Percentiles rank a stretch among this genome's conserved stretches.
Conservation (phyloP, 2,888 invertebrate genomes). For the Bombylius discolor region DNA sequence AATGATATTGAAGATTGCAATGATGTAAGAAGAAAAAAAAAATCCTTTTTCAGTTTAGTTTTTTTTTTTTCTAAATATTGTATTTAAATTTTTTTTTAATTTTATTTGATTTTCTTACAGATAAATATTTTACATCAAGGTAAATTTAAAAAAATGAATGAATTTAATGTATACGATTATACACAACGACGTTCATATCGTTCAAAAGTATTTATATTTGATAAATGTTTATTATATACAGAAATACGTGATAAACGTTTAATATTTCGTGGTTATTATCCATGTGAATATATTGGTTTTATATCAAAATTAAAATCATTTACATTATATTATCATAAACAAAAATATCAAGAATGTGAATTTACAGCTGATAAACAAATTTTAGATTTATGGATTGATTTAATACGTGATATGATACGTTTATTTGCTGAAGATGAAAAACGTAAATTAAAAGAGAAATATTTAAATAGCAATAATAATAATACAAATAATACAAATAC, state of each 20-base stretch:
- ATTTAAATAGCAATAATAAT: slow-evolving; percentile 15
- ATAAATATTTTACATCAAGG: slow-evolving; percentile 34
- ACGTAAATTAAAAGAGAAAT: slow-evolving; percentile 27
- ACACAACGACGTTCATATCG: slow-evolving; percentile 28
- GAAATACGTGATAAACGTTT: slow-evolving; percentile 32
- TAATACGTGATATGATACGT: slow-evolving; percentile 31
- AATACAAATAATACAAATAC: background rate
- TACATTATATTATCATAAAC: slow-evolving; percentile 30
- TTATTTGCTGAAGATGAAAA: slow-evolving; percentile 29
- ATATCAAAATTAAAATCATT: slow-evolving; percentile 23
- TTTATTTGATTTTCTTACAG: slow-evolving; percentile 16
- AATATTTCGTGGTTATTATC: slow-evolving; percentile 33
- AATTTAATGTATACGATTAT: slow-evolving; percentile 29
- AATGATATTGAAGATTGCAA: slow-evolving; percentile 33
- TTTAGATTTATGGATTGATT: slow-evolving; percentile 28
- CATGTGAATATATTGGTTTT: slow-evolving; percentile 32
- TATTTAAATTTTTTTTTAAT: background rate
- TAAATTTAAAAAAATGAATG: slow-evolving; percentile 32
- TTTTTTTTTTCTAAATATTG: background rate
- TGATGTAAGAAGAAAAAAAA: slow-evolving; percentile 21
- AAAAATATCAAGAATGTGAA: slow-evolving; percentile 34
- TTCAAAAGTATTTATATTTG: slow-evolving; percentile 33
- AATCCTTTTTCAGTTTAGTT: background rate
- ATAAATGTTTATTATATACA: slow-evolving; percentile 34
- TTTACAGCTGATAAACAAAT: slow-evolving; percentile 26